Evolutionary conservation across 1,140 invertebrate species (phyloP), one percentile per base, ranked within the genome.

Genomic region (Meloidogyne floridensis): DNA sequence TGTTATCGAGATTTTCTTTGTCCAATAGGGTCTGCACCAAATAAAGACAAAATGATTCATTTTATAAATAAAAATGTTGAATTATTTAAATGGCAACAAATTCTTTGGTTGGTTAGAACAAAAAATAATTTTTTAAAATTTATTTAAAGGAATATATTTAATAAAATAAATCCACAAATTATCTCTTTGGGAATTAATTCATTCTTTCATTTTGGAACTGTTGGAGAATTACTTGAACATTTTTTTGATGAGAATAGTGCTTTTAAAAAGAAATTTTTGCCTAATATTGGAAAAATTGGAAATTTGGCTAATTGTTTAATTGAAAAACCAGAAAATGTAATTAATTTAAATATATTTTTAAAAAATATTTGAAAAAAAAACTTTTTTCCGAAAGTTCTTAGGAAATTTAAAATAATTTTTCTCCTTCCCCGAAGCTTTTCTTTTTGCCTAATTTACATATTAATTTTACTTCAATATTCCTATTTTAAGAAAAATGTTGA

Each of bases 1-100:
- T 79, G 77, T 47, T 79, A 79, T 72, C 65, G 77, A 51, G 77
- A 79, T 72, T 79, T 79, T 47, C 77, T 79, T 72, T 72, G 77
- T 53, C 77, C 77, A 72, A 71, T 79, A n/a, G 77, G 77, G 18
- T 65, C 8, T 11, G 77, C 20, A 51, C 32, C 77, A 9, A 20
- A 79, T 54, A 9, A 72, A 47, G 59, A 79, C 0, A 69, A 72
- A 11, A 65, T 9, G 5, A 72, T 11, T n/a, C 65, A 79, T 71
- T 71, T 79, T 47, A 10, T 20, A 7, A 47, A 43, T 3, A 47
- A 79, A 11, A 53, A 65, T 6, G 18, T 15, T 20, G 65, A 65
- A 51, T 51, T 79, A 72, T 18, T 72, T 15, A 32, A 79, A 47
- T 79, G 77, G 77, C 77, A 79, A 71, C 6, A 18, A 54, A 72